These are phyloP conservation scores for Thunnus albacares DNA, from an alignment of 2,797 vertebrate species.

Conservation along the genomic window DNA sequence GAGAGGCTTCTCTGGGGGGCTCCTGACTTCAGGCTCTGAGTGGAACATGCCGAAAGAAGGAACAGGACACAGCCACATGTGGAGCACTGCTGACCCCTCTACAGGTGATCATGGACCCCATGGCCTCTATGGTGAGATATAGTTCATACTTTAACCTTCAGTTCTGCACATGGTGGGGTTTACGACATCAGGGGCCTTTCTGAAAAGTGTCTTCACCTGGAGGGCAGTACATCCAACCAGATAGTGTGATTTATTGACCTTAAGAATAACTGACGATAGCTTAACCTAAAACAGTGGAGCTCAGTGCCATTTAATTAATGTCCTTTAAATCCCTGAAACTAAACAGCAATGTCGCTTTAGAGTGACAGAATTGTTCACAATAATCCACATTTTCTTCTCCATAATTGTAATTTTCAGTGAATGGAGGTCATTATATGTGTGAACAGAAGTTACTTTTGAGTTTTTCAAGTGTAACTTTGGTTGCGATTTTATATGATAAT, in stretches of 20 bases:
- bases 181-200: not conserved
- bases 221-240: not conserved
- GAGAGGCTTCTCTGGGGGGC: conserved; percentile 90
- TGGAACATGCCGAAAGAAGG: conserved; percentile 83
- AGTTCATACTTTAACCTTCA: not conserved
- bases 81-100: conserved; percentile 91
- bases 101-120: conserved; percentile 80
- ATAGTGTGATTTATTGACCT: conserved; percentile 5
- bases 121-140: conserved; percentile 88
- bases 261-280: not conserved
- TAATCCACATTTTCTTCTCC: too few relatives aligned
- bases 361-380: too few relatives aligned
- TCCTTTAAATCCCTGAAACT: not conserved
- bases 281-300: conserved; percentile 5
- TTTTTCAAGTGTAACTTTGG: not conserved
- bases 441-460: not conserved
- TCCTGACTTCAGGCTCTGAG: conserved; percentile 80
- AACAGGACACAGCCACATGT: conserved; percentile 85
- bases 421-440: too few relatives aligned
- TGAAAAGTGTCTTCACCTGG: not conserved
- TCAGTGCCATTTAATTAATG: conserved; percentile 8
- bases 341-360: not conserved
- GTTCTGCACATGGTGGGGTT: not conserved
- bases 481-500: not conserved
- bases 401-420: too few relatives aligned